Base-by-base conservation (phyloP, 1,140 invertebrate genomes). In the Ectropis grisescens region DNA sequence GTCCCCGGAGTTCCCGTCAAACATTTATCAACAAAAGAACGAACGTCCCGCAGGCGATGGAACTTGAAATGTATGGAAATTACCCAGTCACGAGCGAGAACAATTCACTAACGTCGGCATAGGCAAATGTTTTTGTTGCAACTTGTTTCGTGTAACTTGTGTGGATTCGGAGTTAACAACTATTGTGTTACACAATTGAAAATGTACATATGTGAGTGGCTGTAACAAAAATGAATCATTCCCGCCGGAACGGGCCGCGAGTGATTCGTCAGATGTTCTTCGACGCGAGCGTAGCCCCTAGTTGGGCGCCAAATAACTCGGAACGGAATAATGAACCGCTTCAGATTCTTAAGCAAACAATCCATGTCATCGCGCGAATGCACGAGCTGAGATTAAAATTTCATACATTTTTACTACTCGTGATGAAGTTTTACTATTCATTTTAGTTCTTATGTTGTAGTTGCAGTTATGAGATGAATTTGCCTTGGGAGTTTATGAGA, bases 21-120 rank as follows among this genome's bases (percentile, higher is more conserved):
- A 81, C 76, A 81, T 81, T 81, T 81, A 81, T 81, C 76, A 81
- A 81, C 76, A 81, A 81, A 78, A 81, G 76, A 81, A 81, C 70
- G 72, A 81, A 78, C 76, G 72, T 80, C 72, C 76, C 76, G 72
- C 68, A 78, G 76, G 76, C 76, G 76, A 81, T 76, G 61, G 72
- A 81, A 81, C 76, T 81, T 78, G 67, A 78, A 81, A 81, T 81
- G 72, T 81, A 81, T 81, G 76, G 70, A 81, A 81, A 81, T 81
- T 81, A 81, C 76, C 72, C 69, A 74, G 69, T 71, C 72, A 74
- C 70, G 54, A 67, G 62, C 72, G 70, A 53, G 72, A 81, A 81
- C 76, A 81, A 81, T 81, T 75, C 76, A 81, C 72, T 81, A 81
- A 81, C 72, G 55, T 55, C 37, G 66, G 66, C 67, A 69, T 78